These are phyloP conservation scores for Epirrhoe tristata DNA, from an alignment of 2,888 invertebrate species.

Conservation along the genomic window DNA sequence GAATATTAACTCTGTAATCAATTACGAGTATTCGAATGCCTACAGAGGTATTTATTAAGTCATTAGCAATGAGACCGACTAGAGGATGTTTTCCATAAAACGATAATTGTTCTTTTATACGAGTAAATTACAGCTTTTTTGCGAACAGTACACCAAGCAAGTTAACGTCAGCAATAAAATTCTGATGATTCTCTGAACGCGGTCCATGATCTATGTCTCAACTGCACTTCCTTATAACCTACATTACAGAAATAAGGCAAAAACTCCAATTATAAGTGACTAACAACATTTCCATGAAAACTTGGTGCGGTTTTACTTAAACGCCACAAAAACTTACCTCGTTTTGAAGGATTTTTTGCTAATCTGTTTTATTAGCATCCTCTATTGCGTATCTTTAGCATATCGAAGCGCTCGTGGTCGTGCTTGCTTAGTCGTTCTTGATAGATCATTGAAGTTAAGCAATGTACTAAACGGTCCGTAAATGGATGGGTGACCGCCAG, in stretches of 20 bases:
- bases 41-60: too few relatives aligned
- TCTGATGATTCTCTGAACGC: constrained; percentile 51
- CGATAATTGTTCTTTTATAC: not conserved
- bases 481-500: too few relatives aligned
- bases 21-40: too few relatives aligned
- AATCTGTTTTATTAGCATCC: constrained; percentile 38
- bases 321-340: constrained; percentile 38
- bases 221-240: constrained; percentile 64
- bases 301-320: constrained; percentile 46
- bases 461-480: too few relatives aligned
- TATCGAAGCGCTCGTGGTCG: too few relatives aligned
- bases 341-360: constrained; percentile 40
- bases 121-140: constrained; percentile 33
- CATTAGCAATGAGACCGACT: not conserved
- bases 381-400: constrained; percentile 28
- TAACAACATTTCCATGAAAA: constrained; percentile 63
- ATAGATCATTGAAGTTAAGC: too few relatives aligned
- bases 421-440: too few relatives aligned
- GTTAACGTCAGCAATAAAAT: constrained; percentile 51
- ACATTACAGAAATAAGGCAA: constrained; percentile 53
- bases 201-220: constrained; percentile 54
- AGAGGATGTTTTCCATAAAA: not conserved
- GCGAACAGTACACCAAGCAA: constrained; percentile 40
- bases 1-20: too few relatives aligned
- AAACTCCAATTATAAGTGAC: constrained; percentile 60